Conservation (phyloP, 2,888 invertebrate species). For the Hedya salicella region DNA sequence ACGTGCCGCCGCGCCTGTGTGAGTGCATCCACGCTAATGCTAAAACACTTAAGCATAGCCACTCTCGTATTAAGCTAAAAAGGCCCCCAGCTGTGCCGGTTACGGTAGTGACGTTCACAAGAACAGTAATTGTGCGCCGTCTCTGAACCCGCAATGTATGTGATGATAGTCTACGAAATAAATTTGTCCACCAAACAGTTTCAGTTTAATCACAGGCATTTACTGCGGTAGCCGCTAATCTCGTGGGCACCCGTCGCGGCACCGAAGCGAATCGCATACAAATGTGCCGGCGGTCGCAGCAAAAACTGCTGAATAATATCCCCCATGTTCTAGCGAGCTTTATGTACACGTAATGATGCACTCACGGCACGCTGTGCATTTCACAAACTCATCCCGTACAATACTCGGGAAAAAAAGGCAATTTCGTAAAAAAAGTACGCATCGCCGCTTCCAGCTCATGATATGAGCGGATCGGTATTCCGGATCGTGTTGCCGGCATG, state of each 20-base stretch:
- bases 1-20: conserved; percentile 62
- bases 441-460: conserved; percentile 41
- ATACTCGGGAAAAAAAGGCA: conserved; percentile 38
- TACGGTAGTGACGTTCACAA: conserved; percentile 1
- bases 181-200: conserved; percentile 57
- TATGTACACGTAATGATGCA: conserved; percentile 73
- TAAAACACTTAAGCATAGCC: conserved; percentile 62
- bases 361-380: conserved; percentile 68
- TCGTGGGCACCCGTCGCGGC: conserved; percentile 71
- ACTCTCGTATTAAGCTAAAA: conserved; percentile 60
- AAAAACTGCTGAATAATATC: conserved; percentile 81
- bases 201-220: conserved; percentile 73
- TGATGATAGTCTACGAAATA: conserved; percentile 26
- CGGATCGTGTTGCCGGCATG: conserved; percentile 65
- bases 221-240: conserved; percentile 72
- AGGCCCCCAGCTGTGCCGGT: conserved; percentile 12
- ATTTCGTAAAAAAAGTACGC: conserved; percentile 34
- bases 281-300: conserved; percentile 70
- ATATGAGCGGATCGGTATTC: conserved; percentile 52
- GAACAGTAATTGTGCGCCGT: conserved; percentile 16
- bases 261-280: conserved; percentile 79
- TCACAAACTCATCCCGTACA: conserved; percentile 62
- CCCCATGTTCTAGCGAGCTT: conserved; percentile 67
- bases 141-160: conserved; percentile 16
- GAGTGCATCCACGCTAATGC: conserved; percentile 59